Evolutionary conservation across 2,113 vertebrate genomes (phyloP).

Genomic region (Callithrix jacchus): DNA sequence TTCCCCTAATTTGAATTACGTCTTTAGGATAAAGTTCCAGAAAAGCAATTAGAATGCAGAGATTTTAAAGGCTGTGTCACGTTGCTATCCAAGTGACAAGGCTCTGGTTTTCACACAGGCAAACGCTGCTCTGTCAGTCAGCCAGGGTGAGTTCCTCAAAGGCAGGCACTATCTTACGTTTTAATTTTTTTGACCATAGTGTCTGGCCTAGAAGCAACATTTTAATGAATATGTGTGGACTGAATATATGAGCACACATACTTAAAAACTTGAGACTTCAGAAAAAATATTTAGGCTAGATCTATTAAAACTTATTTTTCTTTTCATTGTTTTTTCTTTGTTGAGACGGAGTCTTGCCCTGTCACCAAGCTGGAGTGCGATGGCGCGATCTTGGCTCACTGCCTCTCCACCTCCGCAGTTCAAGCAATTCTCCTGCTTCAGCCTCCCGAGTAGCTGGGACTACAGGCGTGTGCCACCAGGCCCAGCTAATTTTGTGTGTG

Average conservation of each 20-base stretch:
- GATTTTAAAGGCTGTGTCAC: conserved; percentile 15
- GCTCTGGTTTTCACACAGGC: conserved; percentile 15
- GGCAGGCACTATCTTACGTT: not conserved
- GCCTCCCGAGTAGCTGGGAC: too few relatives aligned
- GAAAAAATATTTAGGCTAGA: conserved; percentile 2
- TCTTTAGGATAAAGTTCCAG: conserved; percentile 7
- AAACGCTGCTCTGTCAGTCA: not conserved
- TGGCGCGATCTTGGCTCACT: too few relatives aligned
- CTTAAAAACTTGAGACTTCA: conserved; percentile 18
- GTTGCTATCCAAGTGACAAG: conserved; percentile 5
- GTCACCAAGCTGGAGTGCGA: too few relatives aligned
- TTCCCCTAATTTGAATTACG: not conserved
- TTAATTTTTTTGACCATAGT: not conserved
- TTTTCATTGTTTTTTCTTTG: too few relatives aligned
- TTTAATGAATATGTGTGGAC: not conserved
- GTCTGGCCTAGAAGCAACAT: not conserved
- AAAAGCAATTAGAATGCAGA: conserved; percentile 39
- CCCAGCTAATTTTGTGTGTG: too few relatives aligned
- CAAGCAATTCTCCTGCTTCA: too few relatives aligned
- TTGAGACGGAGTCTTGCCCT: too few relatives aligned
- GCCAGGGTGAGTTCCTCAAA: not conserved
- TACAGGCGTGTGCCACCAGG: too few relatives aligned
- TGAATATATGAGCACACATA: not conserved
- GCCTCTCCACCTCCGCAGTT: too few relatives aligned
- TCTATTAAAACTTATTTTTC: not conserved